Percentiles rank a stretch among this genome's conserved stretches.
phyloP scores from a whole-genome alignment of 2,113 vertebrate species.

The Macrotis lagotis region DNA sequence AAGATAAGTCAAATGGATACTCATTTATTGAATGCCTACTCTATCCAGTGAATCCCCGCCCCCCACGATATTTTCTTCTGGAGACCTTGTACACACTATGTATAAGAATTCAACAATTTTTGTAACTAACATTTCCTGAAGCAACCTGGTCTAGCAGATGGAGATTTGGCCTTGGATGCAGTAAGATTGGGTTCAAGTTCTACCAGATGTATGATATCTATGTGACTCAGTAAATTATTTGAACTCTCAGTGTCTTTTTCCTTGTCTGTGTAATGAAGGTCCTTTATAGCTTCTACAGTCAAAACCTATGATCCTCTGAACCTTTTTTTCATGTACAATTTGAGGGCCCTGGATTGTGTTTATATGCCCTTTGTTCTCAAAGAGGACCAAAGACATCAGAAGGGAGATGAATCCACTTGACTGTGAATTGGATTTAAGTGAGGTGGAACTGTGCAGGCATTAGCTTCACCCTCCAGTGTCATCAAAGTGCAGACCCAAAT shows the following conservation, averaged over 20 bases:
- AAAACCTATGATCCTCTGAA: background rate
- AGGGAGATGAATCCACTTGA: too few species aligned
- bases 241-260: background rate
- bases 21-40: background rate
- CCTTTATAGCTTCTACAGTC: background rate
- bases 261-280: background rate
- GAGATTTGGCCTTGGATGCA: too few species aligned
- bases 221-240: background rate
- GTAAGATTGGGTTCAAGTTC: too few species aligned
- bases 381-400: background rate
- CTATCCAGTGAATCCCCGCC: background rate
- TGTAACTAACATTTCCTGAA: too few species aligned
- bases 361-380: background rate
- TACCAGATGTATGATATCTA: background rate
- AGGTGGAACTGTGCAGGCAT: too few species aligned
- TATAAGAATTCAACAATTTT: too few species aligned
- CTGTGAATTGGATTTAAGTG: too few species aligned
- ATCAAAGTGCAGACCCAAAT: too few species aligned
- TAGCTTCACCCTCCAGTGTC: too few species aligned
- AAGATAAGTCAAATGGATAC: constrained; percentile 1
- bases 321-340: too few species aligned
- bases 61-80: constrained; percentile 8
- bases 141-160: too few species aligned
- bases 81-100: background rate
- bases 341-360: background rate